Conservation (phyloP, 2,797 vertebrate genomes). For the Pangasius krempfi region DNA sequence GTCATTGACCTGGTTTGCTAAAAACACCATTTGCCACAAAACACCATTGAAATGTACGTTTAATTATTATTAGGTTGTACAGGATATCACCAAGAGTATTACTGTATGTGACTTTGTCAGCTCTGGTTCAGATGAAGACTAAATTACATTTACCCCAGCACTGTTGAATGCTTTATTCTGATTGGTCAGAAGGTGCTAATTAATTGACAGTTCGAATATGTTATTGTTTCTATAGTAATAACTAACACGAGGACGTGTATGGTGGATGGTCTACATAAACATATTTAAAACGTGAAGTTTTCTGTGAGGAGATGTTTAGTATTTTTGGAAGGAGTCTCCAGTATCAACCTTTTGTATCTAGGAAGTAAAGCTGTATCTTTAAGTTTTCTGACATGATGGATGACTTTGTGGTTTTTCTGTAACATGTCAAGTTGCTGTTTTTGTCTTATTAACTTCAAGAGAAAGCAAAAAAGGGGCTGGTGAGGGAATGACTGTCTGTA, state of each 20-base stretch:
- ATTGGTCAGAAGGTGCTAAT: not conserved
- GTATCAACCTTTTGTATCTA: not conserved
- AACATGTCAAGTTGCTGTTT: not conserved
- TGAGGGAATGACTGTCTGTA: not conserved
- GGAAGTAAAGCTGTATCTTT: not conserved
- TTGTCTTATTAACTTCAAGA: not conserved
- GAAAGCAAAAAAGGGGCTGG: not conserved
- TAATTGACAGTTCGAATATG: not conserved
- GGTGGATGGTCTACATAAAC: not conserved
- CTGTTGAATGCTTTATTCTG: not conserved
- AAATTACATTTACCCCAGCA: not conserved
- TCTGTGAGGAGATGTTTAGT: not conserved
- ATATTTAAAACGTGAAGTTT: not conserved
- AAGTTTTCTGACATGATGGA: not conserved
- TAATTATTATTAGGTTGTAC: not conserved
- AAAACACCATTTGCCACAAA: not conserved
- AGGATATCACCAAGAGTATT: not conserved
- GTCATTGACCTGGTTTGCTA: not conserved
- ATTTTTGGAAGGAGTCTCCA: not conserved
- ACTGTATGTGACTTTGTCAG: not conserved
- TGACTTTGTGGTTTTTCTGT: not conserved
- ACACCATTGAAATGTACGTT: not conserved
- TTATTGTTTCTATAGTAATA: not conserved
- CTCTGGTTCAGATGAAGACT: not conserved
- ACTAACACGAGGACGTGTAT: too few species aligned